Evolutionary conservation across 2,888 invertebrate genomes (phyloP), one percentile per base, ranked within the genome.

Genomic region (Nemotelus nigrinus): DNA sequence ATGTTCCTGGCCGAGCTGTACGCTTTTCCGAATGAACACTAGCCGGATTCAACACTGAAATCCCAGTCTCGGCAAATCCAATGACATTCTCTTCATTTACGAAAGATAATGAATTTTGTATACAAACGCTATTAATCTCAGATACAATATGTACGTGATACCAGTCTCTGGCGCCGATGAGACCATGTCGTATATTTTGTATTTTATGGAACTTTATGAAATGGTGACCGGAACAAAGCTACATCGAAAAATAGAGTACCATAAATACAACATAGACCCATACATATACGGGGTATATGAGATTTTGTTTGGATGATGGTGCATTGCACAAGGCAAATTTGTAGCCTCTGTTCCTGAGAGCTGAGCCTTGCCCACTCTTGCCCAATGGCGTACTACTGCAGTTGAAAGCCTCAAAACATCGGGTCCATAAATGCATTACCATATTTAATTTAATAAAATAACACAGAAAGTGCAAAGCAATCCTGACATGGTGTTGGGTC

Each of bases 401-500:
- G 70, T 43, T 53, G 70, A 70, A 70, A 70, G 70, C 53, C 70
- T 70, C 53, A 55, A 8, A 48, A 43, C 63, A 67, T n/a, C n/a
- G 43, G 7, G 67, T 47, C 25, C 47, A 6, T 55, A 47, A 72
- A 50, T 74, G 74, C 74, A 74, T 74, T 74, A 60, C 74, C 74
- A 74, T 74, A 74, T 74, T 74, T 74, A 74, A 74, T 74, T 74
- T 60, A 74, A 74, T 74, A 60, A 74, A 74, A 63, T 25, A 25
- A 25, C 25, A 25, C 25, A 25, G 25, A 25, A 25, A 25, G 25
- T 74, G 44, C 68, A 44, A 65, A n/a, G 7, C 65, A 65, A 65
- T 65, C 65, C 65, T 65, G 65, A 1, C 3, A 39, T 63, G 7
- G 63, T 63, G 63, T 63, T 63, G 41, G 44, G 7, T 4, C 58